phyloP scores from a whole-genome alignment of 2,888 invertebrate species.

The Stenodera caucasica region DNA sequence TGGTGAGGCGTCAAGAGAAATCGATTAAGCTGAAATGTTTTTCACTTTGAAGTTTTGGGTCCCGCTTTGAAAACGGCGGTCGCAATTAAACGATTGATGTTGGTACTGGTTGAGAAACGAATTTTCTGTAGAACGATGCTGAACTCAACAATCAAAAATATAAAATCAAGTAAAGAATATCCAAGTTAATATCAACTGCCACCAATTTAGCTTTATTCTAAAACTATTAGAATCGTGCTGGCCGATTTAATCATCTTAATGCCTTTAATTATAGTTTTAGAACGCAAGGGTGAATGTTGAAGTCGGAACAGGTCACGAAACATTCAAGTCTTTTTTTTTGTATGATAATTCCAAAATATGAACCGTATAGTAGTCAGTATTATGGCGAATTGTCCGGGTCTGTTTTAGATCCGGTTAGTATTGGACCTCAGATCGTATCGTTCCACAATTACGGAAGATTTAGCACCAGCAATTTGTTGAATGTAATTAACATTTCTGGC shows the following conservation, averaged over 20 bases:
- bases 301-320: too few species aligned
- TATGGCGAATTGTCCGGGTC: neutral
- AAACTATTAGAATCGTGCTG: slow-evolving; percentile 45
- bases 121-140: neutral
- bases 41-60: slow-evolving; percentile 50
- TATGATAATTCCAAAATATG: neutral
- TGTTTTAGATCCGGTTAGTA: neutral
- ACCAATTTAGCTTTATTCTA: slow-evolving; percentile 19
- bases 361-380: neutral
- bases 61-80: slow-evolving; percentile 47
- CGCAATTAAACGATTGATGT: slow-evolving; percentile 46
- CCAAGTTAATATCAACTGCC: too few species aligned
- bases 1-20: slow-evolving; percentile 47
- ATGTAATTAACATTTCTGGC: slow-evolving; percentile 47
- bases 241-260: slow-evolving; percentile 41
- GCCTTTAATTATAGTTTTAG: slow-evolving; percentile 44
- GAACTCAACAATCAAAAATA: neutral
- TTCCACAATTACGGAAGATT: slow-evolving; percentile 41
- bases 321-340: too few species aligned
- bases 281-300: slow-evolving; percentile 9
- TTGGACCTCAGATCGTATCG: slow-evolving; percentile 2
- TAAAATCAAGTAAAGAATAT: neutral
- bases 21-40: slow-evolving; percentile 51
- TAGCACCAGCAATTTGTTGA: slow-evolving; percentile 48
- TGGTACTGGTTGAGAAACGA: slow-evolving; percentile 28